Percentiles rank a stretch among this genome's conserved stretches.
Evolutionary conservation across 1,140 invertebrate genomes (phyloP).

Genomic region (Drosophila quadrilineata): DNA sequence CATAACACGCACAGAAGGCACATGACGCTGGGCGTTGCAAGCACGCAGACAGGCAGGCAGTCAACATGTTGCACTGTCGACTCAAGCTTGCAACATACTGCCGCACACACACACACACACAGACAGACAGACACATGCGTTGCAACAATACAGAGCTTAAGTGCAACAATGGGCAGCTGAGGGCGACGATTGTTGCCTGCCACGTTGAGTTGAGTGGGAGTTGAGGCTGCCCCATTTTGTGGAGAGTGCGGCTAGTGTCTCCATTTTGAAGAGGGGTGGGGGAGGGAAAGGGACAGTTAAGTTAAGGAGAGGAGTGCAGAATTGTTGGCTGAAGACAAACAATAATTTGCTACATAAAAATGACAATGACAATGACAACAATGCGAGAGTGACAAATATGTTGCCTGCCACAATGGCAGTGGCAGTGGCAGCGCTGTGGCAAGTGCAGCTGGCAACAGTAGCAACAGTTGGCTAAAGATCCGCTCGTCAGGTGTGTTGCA

Average conservation of each 20-base stretch:
- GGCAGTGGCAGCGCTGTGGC: conserved; percentile 3
- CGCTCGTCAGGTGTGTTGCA: conserved; percentile 21
- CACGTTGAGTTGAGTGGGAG: too few relatives aligned
- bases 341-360: conserved; percentile 41
- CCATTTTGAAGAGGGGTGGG: too few relatives aligned
- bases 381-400: conserved; percentile 39
- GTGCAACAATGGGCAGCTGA: conserved; percentile 15
- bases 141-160: too few relatives aligned
- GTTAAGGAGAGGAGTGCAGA: background rate
- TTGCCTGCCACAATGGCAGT: conserved; percentile 27
- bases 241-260: too few relatives aligned
- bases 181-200: conserved; percentile 9
- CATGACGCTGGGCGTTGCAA: conserved; percentile 32
- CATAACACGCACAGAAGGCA: conserved; percentile 35
- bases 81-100: conserved; percentile 31
- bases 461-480: conserved; percentile 25
- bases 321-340: conserved; percentile 4
- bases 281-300: background rate
- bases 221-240: too few relatives aligned
- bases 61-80: conserved; percentile 30
- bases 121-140: too few relatives aligned
- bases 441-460: conserved; percentile 15
- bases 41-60: conserved; percentile 1
- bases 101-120: background rate
- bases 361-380: conserved; percentile 39